Evolutionary conservation across 2,888 invertebrate genomes (phyloP).

Genomic region (Sturmia bella): DNA sequence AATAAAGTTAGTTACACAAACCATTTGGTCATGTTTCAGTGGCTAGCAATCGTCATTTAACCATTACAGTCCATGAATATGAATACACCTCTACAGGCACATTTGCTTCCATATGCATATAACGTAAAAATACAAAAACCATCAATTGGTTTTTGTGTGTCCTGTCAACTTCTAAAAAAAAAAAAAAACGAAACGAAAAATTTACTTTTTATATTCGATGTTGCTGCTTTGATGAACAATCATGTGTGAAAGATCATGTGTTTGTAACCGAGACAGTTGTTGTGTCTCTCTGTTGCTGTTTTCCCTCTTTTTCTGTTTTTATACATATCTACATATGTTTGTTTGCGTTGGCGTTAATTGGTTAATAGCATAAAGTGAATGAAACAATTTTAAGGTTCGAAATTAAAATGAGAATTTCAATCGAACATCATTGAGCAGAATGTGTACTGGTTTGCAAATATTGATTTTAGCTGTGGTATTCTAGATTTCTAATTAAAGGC

Average conservation of each 20-base stretch:
- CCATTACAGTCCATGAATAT: slow-evolving; percentile 45
- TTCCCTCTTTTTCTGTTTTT: background rate
- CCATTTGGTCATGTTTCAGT: slow-evolving; percentile 68
- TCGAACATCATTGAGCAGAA: slow-evolving; percentile 14
- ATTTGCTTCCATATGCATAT: background rate
- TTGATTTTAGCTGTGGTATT: slow-evolving; percentile 38
- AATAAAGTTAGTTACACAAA: slow-evolving; percentile 79
- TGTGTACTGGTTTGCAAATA: slow-evolving; percentile 16
- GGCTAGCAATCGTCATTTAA: slow-evolving; percentile 65
- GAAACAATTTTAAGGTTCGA: slow-evolving; percentile 51
- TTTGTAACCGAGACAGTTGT: background rate
- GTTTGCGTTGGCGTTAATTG: slow-evolving; percentile 61
- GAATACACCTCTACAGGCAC: slow-evolving; percentile 1
- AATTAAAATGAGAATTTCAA: slow-evolving; percentile 57
- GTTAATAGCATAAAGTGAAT: slow-evolving; percentile 60
- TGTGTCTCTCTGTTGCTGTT: background rate
- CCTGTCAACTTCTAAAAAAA: background rate
- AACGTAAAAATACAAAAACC: background rate
- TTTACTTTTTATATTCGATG: slow-evolving; percentile 2
- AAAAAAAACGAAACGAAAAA: background rate
- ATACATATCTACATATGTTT: slow-evolving; percentile 28
- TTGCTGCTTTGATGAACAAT: background rate
- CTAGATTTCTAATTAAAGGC: slow-evolving; percentile 4
- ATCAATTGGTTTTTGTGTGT: slow-evolving; percentile 9
- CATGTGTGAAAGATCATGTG: background rate